Evolutionary conservation across 2,113 vertebrate species (phyloP).

Genomic region (Ceratotherium simum): DNA sequence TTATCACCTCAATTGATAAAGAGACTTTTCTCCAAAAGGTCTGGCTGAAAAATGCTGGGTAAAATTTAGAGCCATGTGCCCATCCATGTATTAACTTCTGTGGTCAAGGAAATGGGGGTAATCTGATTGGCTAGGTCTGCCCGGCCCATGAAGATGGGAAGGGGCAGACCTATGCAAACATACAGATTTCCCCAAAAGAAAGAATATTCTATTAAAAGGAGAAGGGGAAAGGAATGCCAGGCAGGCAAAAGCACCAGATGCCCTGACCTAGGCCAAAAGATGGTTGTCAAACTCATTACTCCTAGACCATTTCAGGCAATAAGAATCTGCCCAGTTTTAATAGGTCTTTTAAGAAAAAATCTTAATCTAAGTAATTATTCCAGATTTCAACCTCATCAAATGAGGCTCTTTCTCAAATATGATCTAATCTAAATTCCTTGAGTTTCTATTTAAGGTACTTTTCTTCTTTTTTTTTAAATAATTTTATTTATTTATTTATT

Average conservation of each 20-base stretch:
- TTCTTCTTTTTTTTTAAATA: neutral
- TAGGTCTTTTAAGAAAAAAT: slow-evolving; percentile 9
- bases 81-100: neutral
- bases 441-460: neutral
- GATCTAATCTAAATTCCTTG: neutral
- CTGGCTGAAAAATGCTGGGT: neutral
- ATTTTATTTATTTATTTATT: no score
- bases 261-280: neutral
- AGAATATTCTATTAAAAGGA: neutral
- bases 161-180: neutral
- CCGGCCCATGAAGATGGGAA: neutral
- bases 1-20: neutral
- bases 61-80: no score
- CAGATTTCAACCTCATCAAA: neutral
- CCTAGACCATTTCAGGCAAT: neutral
- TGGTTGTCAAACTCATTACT: neutral
- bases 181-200: neutral
- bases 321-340: neutral
- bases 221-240: neutral
- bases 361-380: slow-evolving; percentile 28
- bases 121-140: neutral
- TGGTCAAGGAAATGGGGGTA: neutral
- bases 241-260: neutral
- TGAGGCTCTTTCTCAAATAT: neutral
- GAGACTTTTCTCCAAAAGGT: neutral